Conservation (phyloP, 2,797 vertebrate species). For the Xerus rutilus region DNA sequence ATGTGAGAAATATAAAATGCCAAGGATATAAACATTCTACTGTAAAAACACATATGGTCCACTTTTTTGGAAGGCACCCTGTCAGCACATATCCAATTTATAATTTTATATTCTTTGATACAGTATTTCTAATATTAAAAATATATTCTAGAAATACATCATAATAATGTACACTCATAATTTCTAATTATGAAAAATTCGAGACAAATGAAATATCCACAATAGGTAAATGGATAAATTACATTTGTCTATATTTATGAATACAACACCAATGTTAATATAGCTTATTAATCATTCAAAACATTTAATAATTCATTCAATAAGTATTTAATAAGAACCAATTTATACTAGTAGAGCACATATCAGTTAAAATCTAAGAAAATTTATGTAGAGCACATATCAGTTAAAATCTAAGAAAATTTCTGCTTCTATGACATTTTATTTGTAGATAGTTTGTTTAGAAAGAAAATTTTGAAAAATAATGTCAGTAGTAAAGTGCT, state of each 20-base stretch:
- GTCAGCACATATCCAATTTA: neutral
- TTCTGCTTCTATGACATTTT: neutral
- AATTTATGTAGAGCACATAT: neutral
- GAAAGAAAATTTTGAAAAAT: neutral
- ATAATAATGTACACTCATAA: neutral
- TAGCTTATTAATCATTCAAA: conserved; percentile 25
- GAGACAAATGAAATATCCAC: neutral
- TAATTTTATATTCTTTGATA: neutral
- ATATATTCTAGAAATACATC: neutral
- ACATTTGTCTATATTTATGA: neutral
- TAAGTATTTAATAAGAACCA: conserved; percentile 38
- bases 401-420: neutral
- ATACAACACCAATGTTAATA: neutral
- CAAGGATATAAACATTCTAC: neutral
- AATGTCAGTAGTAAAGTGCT: neutral
- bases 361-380: neutral
- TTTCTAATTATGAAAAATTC: conserved; percentile 9
- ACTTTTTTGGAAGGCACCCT: neutral
- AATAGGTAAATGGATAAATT: neutral
- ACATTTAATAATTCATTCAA: neutral
- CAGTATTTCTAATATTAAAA: neutral
- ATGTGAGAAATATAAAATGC: neutral
- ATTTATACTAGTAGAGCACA: neutral
- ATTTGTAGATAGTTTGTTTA: neutral
- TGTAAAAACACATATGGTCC: neutral